Evolutionary conservation across 2,888 invertebrate species (phyloP).

Genomic region (Hemithea aestivaria): DNA sequence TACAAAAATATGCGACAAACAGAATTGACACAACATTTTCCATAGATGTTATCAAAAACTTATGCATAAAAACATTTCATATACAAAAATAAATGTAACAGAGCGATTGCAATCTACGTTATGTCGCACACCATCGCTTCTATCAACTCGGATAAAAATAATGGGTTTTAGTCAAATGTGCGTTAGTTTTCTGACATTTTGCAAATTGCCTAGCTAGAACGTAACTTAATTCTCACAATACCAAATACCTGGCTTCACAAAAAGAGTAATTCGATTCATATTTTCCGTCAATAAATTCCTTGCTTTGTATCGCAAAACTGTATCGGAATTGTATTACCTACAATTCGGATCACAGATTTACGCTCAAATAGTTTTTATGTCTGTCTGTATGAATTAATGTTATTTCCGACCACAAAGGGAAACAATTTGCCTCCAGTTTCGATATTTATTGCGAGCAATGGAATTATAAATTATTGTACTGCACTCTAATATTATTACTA

Average conservation of each 20-base stretch:
- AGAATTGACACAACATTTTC: constrained; percentile 10
- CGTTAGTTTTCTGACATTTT: constrained; percentile 1
- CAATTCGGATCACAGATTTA: constrained; percentile 12
- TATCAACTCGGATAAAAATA: background rate
- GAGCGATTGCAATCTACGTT: constrained; percentile 7
- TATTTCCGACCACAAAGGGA: constrained; percentile 20
- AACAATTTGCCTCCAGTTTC: constrained; percentile 16
- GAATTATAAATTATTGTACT: constrained; percentile 1
- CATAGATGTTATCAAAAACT: constrained; percentile 18
- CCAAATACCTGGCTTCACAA: too few species aligned
- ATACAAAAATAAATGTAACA: constrained; percentile 16
- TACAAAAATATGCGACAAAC: background rate
- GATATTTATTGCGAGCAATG: constrained; percentile 11
- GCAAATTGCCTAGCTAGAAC: too few species aligned
- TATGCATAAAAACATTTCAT: constrained; percentile 26
- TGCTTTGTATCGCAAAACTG: constrained; percentile 4
- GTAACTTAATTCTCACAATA: too few species aligned
- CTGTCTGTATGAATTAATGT: constrained; percentile 15
- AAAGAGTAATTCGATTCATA: too few species aligned
- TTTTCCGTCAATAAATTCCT: background rate
- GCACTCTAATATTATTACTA: constrained; percentile 2
- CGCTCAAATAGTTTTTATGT: constrained; percentile 24
- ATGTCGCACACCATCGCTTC: constrained; percentile 5
- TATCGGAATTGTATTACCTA: constrained; percentile 6
- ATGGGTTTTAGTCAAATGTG: background rate